Evolutionary conservation across 2,113 vertebrate genomes (phyloP), one percentile per base, ranked within the genome.

Genomic region (Tursiops truncatus): DNA sequence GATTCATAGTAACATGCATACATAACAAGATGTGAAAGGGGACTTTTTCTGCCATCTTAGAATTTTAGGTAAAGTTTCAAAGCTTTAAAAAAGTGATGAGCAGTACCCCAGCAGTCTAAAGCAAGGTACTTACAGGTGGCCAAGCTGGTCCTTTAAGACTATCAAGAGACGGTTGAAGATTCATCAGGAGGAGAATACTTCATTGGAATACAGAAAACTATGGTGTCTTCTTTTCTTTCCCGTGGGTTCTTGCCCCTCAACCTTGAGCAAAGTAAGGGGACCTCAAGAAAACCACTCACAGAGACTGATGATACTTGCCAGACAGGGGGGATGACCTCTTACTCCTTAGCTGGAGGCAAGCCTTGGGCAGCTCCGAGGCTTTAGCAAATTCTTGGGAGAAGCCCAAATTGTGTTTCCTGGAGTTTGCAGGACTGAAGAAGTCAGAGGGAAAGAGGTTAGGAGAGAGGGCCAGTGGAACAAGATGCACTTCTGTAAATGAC

Each of bases 31-130:
- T 33, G 10, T 47, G n/a, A 89, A 80, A 53, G 12, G 26, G 12
- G 33, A 33, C 21, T 60, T 93, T 68, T 79, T 26, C 28, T 44
- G 8, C 31, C 20, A 82, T 63, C 56, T 88, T 56, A 77, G 53
- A 97, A 94, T 77, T 47, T 88, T 88, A 41, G 28, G 25, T 88
- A 44, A 68, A 87, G 20, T 79, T 79, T 56, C 53, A 47, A 95
- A 86, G n/a, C 23, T 81, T 95, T 68, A 62, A 77, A 95, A 84
- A 76, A 44, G 60, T 53, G 28, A 21, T 82, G n/a, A 82, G 33
- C 67, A 36, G 6, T 65, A 44, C 12, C 21, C 38, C 23, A 80
- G 26, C 20, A 44, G 67, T 91, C 58, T 53, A 53, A 53, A 53
- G 50, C 33, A 36, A 60, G 3, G 33, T 80, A 26, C 21, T 47